Conservation (phyloP, 2,888 invertebrate species). For the Ephialtes manifestator region DNA sequence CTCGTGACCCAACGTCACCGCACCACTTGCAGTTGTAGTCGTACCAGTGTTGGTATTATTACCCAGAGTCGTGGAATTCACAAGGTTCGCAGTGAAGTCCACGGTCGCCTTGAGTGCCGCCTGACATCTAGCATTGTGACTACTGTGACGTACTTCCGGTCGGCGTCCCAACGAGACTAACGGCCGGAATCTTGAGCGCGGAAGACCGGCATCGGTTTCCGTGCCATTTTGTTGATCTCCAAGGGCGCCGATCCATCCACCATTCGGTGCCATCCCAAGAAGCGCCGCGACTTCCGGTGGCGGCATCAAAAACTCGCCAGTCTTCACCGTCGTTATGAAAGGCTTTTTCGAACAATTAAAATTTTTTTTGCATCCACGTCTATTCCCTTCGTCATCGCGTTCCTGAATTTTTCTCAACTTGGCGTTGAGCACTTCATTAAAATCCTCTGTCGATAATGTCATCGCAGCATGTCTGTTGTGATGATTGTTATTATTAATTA, state of each 20-base stretch:
- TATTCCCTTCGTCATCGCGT: conserved; percentile 85
- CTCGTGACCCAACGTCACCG: conserved; percentile 46
- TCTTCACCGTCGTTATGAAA: conserved; percentile 93
- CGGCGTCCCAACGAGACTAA: conserved; percentile 77
- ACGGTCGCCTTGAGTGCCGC: conserved; percentile 82
- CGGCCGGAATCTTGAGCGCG: conserved; percentile 77
- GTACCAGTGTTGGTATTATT: conserved; percentile 20
- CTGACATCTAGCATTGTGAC: conserved; percentile 81
- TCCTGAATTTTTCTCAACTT: conserved; percentile 91
- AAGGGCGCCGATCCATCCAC: conserved; percentile 69
- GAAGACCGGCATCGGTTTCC: conserved; percentile 16
- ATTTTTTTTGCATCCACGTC: conserved; percentile 68
- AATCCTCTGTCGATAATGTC: conserved; percentile 87
- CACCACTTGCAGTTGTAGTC: not conserved
- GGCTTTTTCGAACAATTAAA: conserved; percentile 84
- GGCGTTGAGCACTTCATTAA: conserved; percentile 91
- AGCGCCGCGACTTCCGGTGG: conserved; percentile 90
- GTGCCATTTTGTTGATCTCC: conserved; percentile 67
- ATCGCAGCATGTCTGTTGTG: conserved; percentile 75
- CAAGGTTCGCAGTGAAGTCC: conserved; percentile 80
- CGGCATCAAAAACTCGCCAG: conserved; percentile 92
- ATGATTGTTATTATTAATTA: conserved; percentile 34
- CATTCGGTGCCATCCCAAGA: conserved; percentile 87
- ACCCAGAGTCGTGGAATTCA: conserved; percentile 73
- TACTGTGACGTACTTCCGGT: conserved; percentile 83